Percentiles rank a stretch among this genome's conserved stretches.
Evolutionary conservation across 2,797 vertebrate genomes (phyloP).

Genomic region (Valencia hispanica): DNA sequence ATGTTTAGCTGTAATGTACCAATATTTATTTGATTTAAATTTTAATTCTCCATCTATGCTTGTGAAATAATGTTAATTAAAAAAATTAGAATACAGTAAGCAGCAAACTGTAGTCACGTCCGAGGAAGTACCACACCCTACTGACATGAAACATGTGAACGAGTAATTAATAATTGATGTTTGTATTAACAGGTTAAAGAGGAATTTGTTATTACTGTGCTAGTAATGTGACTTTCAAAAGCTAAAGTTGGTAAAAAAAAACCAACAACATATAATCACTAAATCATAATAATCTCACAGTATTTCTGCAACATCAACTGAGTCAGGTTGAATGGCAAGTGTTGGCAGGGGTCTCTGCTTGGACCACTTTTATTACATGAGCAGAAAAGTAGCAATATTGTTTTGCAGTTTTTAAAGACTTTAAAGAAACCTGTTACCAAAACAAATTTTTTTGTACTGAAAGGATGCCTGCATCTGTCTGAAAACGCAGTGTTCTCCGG

Average conservation of each 20-base stretch:
- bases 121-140: not conserved
- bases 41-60: too few relatives aligned
- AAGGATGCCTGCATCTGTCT: not conserved
- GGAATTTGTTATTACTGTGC: not conserved
- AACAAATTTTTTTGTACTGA: not conserved
- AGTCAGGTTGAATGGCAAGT: not conserved
- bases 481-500: not conserved
- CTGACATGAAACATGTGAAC: not conserved
- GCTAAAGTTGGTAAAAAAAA: not conserved
- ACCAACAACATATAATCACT: not conserved
- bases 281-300: not conserved
- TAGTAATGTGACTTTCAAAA: not conserved
- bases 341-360: not conserved
- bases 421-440: too few relatives aligned
- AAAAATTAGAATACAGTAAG: not conserved
- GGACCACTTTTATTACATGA: not conserved
- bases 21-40: not conserved
- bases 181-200: not conserved
- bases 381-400: not conserved
- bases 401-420: not conserved
- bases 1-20: not conserved
- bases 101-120: not conserved
- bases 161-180: not conserved
- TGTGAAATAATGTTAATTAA: too few relatives aligned
- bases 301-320: not conserved